Base-by-base conservation (phyloP, 2,113 vertebrate species). In the Pachyramphus minor region DNA sequence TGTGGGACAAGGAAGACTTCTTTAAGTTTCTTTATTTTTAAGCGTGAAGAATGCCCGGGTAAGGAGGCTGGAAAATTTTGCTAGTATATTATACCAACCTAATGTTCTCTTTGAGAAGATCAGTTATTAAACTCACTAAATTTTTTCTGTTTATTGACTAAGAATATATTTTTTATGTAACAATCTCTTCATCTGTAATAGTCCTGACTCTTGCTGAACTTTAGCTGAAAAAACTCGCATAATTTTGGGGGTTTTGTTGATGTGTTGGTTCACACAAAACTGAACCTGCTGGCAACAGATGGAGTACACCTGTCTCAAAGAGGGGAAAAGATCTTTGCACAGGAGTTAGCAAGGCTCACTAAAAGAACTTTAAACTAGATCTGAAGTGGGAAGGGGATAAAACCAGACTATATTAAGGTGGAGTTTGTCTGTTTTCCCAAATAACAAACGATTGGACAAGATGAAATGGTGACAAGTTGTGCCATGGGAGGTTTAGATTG, bases 21-120 rank as follows among this genome's bases (percentile, higher is more conserved):
- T 72, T 67, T 80, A 91, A 91, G 44, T 18, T 64, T 90, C 30
- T 95, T 96, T 77, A 58, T 90, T 59, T 89, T 89, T 24, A 94
- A 84, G 8, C 79, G 59, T 93, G 66, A 95, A 92, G 11, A 90
- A 92, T 90, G 24, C 13, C 17, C 39, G 42, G 24, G 25, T 84
- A 84, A 75, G 30, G 67, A 88, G 42, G n/a, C 27, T 71, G 62
- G 19, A 52, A 84, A 95, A 41, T 52, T 66, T 87, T 67, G 12
- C 21, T 44, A 60, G 8, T 27, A 3, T 74, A 56, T 63, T 86
- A 85, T 81, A 68, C 4, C 30, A 53, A 84, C 18, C 30, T 76
- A 49, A 60, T 67, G 50, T 60, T 87, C 20, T 52, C 37, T 96
- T 63, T 25, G 59, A 93, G 39, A 63, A 86, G 24, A 63, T 79